A percentile compares a stretch with the other conserved stretches of the same genome.
These are phyloP conservation scores for Empis livida DNA, from an alignment of 2,888 invertebrate genomes.

Conservation along the genomic window DNA sequence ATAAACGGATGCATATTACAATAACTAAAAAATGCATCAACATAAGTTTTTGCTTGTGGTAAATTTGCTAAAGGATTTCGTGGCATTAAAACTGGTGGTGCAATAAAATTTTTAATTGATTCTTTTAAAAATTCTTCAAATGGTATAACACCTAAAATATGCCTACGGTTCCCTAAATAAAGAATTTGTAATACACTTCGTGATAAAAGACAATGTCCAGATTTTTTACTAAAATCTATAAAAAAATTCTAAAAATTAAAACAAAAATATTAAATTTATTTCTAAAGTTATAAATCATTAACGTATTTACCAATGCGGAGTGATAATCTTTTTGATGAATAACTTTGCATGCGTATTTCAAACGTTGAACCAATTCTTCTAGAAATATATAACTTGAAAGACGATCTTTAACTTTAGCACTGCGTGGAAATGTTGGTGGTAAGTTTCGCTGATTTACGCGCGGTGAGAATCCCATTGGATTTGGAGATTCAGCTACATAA, in stretches of 20 bases:
- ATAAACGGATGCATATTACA: slow-evolving; percentile 73
- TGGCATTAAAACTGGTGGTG: slow-evolving; percentile 73
- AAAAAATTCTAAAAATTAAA: slow-evolving; percentile 66
- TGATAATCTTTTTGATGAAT: slow-evolving; percentile 67
- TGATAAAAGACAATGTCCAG: slow-evolving; percentile 80
- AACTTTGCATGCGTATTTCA: slow-evolving; percentile 71
- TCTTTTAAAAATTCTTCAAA: slow-evolving; percentile 74
- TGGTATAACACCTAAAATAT: slow-evolving; percentile 34
- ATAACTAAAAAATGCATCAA: slow-evolving; percentile 77
- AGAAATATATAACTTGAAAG: slow-evolving; percentile 56
- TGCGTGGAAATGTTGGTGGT: slow-evolving; percentile 97
- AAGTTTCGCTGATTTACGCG: slow-evolving; percentile 88
- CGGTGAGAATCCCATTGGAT: slow-evolving; percentile 90
- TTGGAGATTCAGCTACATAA: slow-evolving; percentile 49
- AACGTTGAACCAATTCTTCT: slow-evolving; percentile 65
- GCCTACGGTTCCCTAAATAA: slow-evolving; percentile 42
- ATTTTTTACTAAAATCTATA: slow-evolving; percentile 78
- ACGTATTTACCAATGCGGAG: slow-evolving; percentile 54
- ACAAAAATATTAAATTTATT: not conserved
- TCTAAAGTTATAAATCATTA: not conserved
- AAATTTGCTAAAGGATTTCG: slow-evolving; percentile 46
- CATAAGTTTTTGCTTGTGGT: slow-evolving; percentile 58
- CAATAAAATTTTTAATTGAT: slow-evolving; percentile 74
- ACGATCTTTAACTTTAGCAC: slow-evolving; percentile 76
- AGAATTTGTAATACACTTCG: slow-evolving; percentile 78